phyloP scores from a whole-genome alignment of 2,888 invertebrate genomes.

The Chrysomela aeneicollis region DNA sequence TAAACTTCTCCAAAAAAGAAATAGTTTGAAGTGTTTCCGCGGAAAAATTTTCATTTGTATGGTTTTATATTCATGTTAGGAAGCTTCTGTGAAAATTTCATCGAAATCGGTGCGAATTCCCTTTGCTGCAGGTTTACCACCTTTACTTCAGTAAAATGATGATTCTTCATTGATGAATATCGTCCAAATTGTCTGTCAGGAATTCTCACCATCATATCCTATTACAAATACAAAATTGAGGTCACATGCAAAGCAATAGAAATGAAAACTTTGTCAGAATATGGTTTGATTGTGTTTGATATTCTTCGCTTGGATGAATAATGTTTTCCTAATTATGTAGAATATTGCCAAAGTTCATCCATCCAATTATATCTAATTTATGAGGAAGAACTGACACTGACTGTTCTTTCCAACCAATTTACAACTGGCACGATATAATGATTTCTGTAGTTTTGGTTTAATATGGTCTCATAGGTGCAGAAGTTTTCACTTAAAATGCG shows the following conservation, averaged over 20 bases:
- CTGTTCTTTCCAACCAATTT: constrained; percentile 56
- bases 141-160: no score
- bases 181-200: neutral
- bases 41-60: no score
- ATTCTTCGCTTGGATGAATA: constrained; percentile 49
- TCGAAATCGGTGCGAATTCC: no score
- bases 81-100: no score
- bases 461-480: no score
- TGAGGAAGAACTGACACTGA: constrained; percentile 54
- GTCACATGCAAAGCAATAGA: constrained; percentile 16
- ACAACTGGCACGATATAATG: constrained; percentile 51
- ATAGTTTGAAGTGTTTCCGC: no score
- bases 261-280: constrained; percentile 16
- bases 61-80: no score
- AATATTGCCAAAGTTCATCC: constrained; percentile 57
- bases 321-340: constrained; percentile 55
- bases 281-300: constrained; percentile 31
- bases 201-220: neutral
- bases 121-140: no score
- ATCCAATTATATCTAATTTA: constrained; percentile 57
- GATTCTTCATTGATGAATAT: neutral
- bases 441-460: constrained; percentile 35
- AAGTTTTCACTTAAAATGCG: no score
- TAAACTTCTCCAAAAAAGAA: no score
- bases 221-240: constrained; percentile 1